Percentiles rank a stretch among this genome's conserved stretches.
phyloP scores from a whole-genome alignment of 2,888 invertebrate species.

The Pterostichus niger region DNA sequence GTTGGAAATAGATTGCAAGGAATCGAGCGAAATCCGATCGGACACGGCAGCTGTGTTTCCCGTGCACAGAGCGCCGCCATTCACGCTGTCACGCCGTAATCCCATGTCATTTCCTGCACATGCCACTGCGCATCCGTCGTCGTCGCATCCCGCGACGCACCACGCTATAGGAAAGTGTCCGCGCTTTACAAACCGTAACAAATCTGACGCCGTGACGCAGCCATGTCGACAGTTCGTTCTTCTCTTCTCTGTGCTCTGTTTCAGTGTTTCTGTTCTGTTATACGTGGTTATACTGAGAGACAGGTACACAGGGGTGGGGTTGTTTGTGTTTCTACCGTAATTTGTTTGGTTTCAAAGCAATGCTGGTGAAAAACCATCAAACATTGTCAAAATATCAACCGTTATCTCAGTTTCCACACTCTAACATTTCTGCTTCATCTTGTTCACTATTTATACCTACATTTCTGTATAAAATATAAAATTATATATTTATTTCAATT shows the following conservation, averaged over 20 bases:
- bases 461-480: too few relatives aligned
- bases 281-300: not conserved
- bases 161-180: constrained; percentile 58
- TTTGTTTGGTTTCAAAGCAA: constrained; percentile 30
- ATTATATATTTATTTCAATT: too few relatives aligned
- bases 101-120: constrained; percentile 53
- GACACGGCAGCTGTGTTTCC: constrained; percentile 25
- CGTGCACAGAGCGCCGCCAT: constrained; percentile 35
- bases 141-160: constrained; percentile 5
- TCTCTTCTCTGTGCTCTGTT: not conserved
- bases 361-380: too few relatives aligned
- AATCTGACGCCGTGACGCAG: constrained; percentile 70
- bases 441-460: too few relatives aligned
- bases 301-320: constrained; percentile 1
- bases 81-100: constrained; percentile 58
- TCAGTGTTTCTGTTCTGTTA: not conserved
- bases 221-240: constrained; percentile 1
- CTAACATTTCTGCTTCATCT: too few relatives aligned
- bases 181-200: constrained; percentile 71
- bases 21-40: constrained; percentile 46
- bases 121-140: constrained; percentile 40
- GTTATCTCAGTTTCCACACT: too few relatives aligned
- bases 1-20: constrained; percentile 43
- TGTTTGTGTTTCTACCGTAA: constrained; percentile 13
- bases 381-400: too few relatives aligned